These are phyloP conservation scores for Pteria penguin DNA, from an alignment of 2,888 invertebrate genomes.

Conservation along the genomic window DNA sequence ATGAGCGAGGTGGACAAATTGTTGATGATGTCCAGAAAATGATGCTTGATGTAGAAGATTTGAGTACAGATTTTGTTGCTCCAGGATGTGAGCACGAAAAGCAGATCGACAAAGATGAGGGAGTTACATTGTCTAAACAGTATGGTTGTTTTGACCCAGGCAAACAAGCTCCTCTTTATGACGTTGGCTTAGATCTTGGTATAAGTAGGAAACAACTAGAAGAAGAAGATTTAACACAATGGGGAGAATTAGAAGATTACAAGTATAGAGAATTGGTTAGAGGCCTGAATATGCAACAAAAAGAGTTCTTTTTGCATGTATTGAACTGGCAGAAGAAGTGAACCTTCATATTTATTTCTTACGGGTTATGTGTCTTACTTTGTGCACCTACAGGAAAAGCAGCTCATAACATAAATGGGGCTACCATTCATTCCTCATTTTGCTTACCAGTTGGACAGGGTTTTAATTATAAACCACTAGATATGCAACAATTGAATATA, in stretches of 20 bases:
- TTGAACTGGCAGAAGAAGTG: slow-evolving; percentile 36
- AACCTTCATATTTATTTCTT: slow-evolving; percentile 46
- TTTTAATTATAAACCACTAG: slow-evolving; percentile 41
- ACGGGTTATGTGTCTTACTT: slow-evolving; percentile 40
- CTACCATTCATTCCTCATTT: slow-evolving; percentile 42
- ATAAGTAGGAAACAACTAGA: slow-evolving; percentile 29
- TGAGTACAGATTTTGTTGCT: slow-evolving; percentile 14
- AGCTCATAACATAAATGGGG: slow-evolving; percentile 36
- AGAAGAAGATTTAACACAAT: slow-evolving; percentile 14
- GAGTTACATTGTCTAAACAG: background rate
- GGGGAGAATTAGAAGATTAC: slow-evolving; percentile 28
- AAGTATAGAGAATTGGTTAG: slow-evolving; percentile 36
- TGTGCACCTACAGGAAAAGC: slow-evolving; percentile 47
- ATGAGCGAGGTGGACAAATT: slow-evolving; percentile 3
- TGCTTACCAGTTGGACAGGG: slow-evolving; percentile 36
- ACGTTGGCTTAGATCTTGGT: slow-evolving; percentile 41
- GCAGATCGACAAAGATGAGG: slow-evolving; percentile 4
- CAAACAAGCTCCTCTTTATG: slow-evolving; percentile 6
- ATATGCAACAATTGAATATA: slow-evolving; percentile 32
- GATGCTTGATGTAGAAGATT: slow-evolving; percentile 11
- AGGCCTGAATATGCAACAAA: slow-evolving; percentile 43
- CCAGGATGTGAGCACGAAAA: slow-evolving; percentile 11
- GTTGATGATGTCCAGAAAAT: slow-evolving; percentile 4
- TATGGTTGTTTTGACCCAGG: slow-evolving; percentile 30
- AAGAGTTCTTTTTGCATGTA: slow-evolving; percentile 43